phyloP scores from a whole-genome alignment of 1,140 invertebrate species.

The Macrostomum lignano region DNA sequence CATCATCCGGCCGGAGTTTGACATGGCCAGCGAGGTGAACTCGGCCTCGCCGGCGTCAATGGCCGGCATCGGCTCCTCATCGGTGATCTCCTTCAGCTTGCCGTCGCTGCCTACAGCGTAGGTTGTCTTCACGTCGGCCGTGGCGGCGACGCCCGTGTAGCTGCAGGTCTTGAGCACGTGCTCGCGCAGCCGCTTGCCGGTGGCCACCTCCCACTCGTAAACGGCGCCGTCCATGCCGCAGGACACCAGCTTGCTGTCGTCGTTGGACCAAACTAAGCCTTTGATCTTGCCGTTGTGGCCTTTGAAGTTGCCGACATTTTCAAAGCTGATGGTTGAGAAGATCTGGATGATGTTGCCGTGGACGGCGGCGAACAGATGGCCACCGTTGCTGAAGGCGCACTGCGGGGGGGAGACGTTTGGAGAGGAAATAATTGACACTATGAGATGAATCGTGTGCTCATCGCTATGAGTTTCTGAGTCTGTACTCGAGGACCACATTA shows the following conservation, averaged over 20 bases:
- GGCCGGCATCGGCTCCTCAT: too few species aligned
- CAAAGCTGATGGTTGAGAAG: constrained; percentile 43
- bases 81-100: constrained; percentile 44
- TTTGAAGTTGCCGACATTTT: constrained; percentile 40
- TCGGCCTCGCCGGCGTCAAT: constrained; percentile 20
- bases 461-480: too few species aligned
- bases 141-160: constrained; percentile 33
- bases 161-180: constrained; percentile 43
- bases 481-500: too few species aligned
- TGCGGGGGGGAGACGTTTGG: too few species aligned
- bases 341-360: constrained; percentile 47
- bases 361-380: constrained; percentile 49
- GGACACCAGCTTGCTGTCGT: constrained; percentile 44
- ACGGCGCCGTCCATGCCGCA: constrained; percentile 56
- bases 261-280: constrained; percentile 42
- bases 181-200: constrained; percentile 36
- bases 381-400: constrained; percentile 43
- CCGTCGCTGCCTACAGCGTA: constrained; percentile 48
- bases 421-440: too few species aligned
- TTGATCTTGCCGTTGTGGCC: constrained; percentile 43
- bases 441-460: too few species aligned
- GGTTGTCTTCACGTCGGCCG: constrained; percentile 36
- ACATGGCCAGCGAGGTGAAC: constrained; percentile 36
- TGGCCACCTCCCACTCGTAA: constrained; percentile 52
- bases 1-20: constrained; percentile 42